Percentiles rank a stretch among this genome's conserved stretches.
These are phyloP conservation scores for Pasiphila rectangulata DNA, from an alignment of 2,888 invertebrate species.

Conservation along the genomic window DNA sequence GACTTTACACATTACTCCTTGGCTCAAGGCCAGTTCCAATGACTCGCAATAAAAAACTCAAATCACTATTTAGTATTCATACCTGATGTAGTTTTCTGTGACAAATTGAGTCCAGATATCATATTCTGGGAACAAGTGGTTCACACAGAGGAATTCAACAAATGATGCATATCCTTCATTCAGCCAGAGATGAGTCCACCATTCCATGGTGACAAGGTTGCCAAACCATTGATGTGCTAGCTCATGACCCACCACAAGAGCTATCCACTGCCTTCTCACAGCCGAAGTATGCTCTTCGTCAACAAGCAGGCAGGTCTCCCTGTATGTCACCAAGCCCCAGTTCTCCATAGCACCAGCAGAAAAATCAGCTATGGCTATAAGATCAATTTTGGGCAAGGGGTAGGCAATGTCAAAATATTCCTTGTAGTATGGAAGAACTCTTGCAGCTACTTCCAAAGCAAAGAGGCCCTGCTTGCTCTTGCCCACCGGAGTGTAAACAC, in stretches of 20 bases:
- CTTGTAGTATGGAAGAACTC: conserved; percentile 95
- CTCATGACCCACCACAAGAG: conserved; percentile 94
- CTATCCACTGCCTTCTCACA: conserved; percentile 90
- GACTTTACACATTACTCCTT: conserved; percentile 37
- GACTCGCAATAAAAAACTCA: conserved; percentile 3
- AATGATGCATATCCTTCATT: conserved; percentile 98
- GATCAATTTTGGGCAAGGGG: conserved; percentile 97
- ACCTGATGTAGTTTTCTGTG: conserved; percentile 89
- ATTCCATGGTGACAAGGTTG: conserved; percentile 98
- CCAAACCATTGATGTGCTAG: conserved; percentile 99
- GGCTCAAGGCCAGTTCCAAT: conserved; percentile 38
- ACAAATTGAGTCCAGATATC: conserved; percentile 99
- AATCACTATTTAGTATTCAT: conserved; percentile 25
- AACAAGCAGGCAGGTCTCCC: conserved; percentile 94
- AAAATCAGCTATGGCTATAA: conserved; percentile 97
- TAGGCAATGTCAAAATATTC: conserved; percentile 97
- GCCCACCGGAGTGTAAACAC: conserved; percentile 93
- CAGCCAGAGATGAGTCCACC: conserved; percentile 98
- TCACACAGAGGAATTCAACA: conserved; percentile 96
- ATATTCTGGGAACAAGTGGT: conserved; percentile 95
- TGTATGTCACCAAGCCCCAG: conserved; percentile 96
- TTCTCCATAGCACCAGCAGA: conserved; percentile 99
- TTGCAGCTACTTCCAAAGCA: conserved; percentile 94
- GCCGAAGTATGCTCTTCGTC: conserved; percentile 95
- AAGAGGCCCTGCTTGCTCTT: conserved; percentile 95